Conservation (phyloP, 2,797 vertebrate genomes). For the Hafferia zeledoni region DNA sequence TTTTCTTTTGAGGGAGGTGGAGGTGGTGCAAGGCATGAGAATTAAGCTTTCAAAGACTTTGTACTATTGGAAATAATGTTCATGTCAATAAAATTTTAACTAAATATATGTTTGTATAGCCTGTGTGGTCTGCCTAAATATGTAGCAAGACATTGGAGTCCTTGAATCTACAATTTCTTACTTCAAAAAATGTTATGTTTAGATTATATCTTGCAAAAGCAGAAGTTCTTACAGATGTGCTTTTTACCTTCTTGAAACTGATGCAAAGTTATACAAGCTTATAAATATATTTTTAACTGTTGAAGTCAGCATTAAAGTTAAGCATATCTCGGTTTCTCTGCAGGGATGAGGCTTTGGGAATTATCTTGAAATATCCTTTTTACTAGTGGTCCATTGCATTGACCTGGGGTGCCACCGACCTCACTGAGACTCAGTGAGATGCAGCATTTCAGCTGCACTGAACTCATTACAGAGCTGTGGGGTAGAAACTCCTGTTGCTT, state of each 20-base stretch:
- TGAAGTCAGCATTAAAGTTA: slow-evolving; percentile 23
- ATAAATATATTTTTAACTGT: not conserved
- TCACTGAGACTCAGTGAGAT: not conserved
- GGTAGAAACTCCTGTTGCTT: not conserved
- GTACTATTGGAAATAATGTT: not conserved
- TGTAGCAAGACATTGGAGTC: not conserved
- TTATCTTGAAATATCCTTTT: slow-evolving; percentile 13
- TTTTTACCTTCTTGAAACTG: not conserved
- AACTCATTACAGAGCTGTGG: slow-evolving; percentile 13
- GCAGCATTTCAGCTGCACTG: not conserved
- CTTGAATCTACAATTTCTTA: not conserved
- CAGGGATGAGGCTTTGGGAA: not conserved
- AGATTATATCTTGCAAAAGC: not conserved
- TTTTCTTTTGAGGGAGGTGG: not conserved
- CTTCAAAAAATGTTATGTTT: not conserved
- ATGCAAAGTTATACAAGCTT: not conserved
- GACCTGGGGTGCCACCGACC: not conserved
- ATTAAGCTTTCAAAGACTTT: not conserved
- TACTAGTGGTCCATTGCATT: not conserved
- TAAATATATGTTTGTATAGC: not conserved
- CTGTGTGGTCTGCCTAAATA: not conserved
- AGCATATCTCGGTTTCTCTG: not conserved
- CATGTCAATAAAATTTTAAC: not conserved
- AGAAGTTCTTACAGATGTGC: not conserved
- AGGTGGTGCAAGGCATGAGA: not conserved